Evolutionary conservation across 2,888 invertebrate species (phyloP).

Genomic region (Meliscaeva auricollis): DNA sequence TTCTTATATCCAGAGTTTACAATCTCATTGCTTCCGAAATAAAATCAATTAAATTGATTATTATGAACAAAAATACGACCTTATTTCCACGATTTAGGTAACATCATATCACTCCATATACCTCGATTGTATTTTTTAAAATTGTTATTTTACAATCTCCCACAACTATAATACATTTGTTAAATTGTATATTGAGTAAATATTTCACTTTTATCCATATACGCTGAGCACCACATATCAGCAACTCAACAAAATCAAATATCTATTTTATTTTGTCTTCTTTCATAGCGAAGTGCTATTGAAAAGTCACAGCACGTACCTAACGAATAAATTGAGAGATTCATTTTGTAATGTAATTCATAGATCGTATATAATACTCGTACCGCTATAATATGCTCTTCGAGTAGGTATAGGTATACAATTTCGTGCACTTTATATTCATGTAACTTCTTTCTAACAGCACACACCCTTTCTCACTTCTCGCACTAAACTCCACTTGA

Average conservation of each 20-base stretch:
- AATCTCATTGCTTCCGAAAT: too few relatives aligned
- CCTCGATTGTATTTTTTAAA: too few relatives aligned
- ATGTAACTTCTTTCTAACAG: conserved; percentile 49
- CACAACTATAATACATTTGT: not conserved
- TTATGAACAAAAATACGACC: too few relatives aligned
- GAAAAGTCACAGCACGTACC: conserved; percentile 71
- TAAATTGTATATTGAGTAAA: conserved; percentile 6
- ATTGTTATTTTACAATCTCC: not conserved
- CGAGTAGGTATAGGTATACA: conserved; percentile 25
- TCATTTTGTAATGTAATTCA: conserved; percentile 74
- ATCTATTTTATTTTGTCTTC: not conserved
- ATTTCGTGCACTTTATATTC: conserved; percentile 71
- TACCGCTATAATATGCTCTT: conserved; percentile 37
- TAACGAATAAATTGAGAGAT: conserved; percentile 75
- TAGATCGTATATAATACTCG: conserved; percentile 54
- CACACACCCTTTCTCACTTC: not conserved
- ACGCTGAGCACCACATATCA: not conserved
- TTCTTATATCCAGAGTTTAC: too few relatives aligned
- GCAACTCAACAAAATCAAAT: not conserved
- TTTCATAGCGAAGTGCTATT: conserved; percentile 17
- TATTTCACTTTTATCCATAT: not conserved
- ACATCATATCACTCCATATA: too few relatives aligned
- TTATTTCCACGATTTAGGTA: too few relatives aligned
- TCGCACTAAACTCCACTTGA: conserved; percentile 25
- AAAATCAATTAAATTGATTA: too few relatives aligned